Base-by-base conservation (phyloP, 2,888 invertebrate species). In the Tromatobia lineatoria region DNA sequence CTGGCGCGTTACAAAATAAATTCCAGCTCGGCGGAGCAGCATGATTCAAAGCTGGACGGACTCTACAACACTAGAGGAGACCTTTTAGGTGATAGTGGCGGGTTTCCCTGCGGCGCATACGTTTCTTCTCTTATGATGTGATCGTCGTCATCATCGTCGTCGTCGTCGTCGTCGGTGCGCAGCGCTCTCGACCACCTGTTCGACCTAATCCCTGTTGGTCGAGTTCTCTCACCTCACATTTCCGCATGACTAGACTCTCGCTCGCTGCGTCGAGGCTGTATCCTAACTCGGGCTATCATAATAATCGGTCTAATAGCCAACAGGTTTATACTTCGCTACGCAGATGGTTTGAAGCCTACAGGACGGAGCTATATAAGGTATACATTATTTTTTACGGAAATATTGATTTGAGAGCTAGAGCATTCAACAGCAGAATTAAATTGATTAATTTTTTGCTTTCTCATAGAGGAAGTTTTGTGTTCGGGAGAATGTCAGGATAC, bases 101-200 rank as follows among this genome's bases (percentile, higher is more conserved):
- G 20, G 20, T 66, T 42, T 66, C n/a, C 42, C 42, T 45, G 42
- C 42, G 59, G 42, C 64, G 64, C 42, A 66, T 42, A 42, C 38
- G 23, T 67, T 45, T 45, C 38, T 66, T 42, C 42, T 66, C 42
- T 66, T 42, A 18, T 59, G 38, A 38, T 38, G 38, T 38, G 38
- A 38, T 34, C 20, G 20, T 34, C 3, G 29, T 20, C 34, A 50
- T n/a, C 66, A 25, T 45, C 47, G 67, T 7, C 45, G 29, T 67
- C 67, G 25, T 29, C 45, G 67, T 47, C 25, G 29, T n/a, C 50
- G 50, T n/a, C 23, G 69, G 57, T 25, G 57, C 23, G 47, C n/a
- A 47, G 29, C 70, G 29, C 50, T 47, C 69, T 66, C 80, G 80
- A 80, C 80, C 80, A 80, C 80, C 80, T 80, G 80, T 80, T 80